A percentile compares a stretch with the other conserved stretches of the same genome.
phyloP scores from a whole-genome alignment of 2,797 vertebrate genomes.

The Galago senegalensis region DNA sequence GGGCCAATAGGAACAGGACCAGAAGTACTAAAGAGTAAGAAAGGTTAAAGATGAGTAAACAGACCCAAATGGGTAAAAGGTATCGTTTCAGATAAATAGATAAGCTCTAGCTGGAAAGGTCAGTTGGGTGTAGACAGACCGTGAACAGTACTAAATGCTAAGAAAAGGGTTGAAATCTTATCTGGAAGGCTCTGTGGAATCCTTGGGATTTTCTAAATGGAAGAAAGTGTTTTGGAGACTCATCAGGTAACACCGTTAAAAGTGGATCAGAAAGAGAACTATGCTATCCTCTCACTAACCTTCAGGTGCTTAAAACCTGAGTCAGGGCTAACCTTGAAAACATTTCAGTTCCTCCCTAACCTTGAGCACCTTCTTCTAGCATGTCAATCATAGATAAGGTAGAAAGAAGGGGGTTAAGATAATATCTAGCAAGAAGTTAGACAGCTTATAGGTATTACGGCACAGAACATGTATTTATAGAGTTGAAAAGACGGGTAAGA shows the following conservation, averaged over 20 bases:
- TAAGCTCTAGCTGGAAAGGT: neutral
- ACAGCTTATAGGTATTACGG: neutral
- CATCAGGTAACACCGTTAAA: neutral
- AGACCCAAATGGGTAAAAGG: neutral
- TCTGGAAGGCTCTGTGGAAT: neutral
- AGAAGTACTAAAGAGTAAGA: neutral
- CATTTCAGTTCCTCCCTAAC: conserved; percentile 9
- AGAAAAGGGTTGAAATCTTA: neutral
- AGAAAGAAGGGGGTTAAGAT: neutral
- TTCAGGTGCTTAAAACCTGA: neutral
- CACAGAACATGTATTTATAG: neutral
- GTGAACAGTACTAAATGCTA: neutral
- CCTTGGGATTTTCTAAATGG: neutral
- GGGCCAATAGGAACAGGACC: neutral
- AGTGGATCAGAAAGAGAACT: neutral
- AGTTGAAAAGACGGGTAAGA: neutral
- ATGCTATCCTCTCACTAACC: neutral
- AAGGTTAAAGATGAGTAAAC: neutral
- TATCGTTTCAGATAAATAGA: neutral
- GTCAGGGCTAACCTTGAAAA: neutral
- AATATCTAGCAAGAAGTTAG: neutral
- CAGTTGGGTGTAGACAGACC: neutral
- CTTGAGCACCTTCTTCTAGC: neutral
- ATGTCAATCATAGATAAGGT: conserved; percentile 48
- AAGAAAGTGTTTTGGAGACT: neutral